These are phyloP conservation scores for Synanthedon formicaeformis DNA, from an alignment of 2,888 invertebrate species.

Conservation along the genomic window DNA sequence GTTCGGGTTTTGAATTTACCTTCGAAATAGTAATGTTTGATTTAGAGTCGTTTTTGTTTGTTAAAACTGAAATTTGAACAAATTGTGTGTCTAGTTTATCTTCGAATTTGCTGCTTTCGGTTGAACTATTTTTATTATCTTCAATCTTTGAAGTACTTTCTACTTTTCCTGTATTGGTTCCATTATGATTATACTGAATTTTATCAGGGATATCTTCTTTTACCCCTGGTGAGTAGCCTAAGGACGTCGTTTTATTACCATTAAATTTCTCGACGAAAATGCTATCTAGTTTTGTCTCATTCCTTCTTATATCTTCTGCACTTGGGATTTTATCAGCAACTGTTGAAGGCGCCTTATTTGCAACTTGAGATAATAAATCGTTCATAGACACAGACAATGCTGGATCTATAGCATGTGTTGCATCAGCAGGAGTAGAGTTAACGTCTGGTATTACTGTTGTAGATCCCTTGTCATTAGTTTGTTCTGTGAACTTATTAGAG, in stretches of 20 bases:
- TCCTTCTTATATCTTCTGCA: constrained; percentile 15
- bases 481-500: constrained; percentile 5
- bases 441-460: constrained; percentile 10
- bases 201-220: not conserved
- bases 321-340: constrained; percentile 16
- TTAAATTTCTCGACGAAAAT: constrained; percentile 2
- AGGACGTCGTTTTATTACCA: not conserved
- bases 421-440: constrained; percentile 6
- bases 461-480: not conserved
- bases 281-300: not conserved
- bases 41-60: not conserved
- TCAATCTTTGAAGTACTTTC: not conserved
- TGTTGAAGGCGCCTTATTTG: constrained; percentile 35
- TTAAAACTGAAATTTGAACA: constrained; percentile 17
- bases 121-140: not conserved
- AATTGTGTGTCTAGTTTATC: constrained; percentile 9
- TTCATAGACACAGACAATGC: constrained; percentile 59
- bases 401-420: constrained; percentile 42
- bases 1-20: not conserved
- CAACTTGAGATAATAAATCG: constrained; percentile 62
- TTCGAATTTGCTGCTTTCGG: not conserved
- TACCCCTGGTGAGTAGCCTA: too few species aligned
- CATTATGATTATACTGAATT: not conserved
- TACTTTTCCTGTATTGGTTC: not conserved
- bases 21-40: not conserved